Conservation (phyloP, 2,797 vertebrate species). For the Pterois miles region DNA sequence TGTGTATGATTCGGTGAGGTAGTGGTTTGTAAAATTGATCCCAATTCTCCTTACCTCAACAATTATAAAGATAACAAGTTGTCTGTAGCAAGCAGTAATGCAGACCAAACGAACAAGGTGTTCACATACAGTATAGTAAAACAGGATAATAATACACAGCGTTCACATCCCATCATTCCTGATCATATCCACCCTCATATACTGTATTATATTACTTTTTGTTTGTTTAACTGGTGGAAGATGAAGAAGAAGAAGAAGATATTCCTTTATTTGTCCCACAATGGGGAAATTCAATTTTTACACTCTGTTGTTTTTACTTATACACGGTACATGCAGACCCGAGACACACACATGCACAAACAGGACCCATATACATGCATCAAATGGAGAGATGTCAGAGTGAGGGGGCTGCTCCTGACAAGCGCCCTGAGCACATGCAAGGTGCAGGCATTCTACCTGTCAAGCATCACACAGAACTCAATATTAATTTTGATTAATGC, state of each 20-base stretch:
- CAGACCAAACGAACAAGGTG: background rate
- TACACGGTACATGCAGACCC: no score
- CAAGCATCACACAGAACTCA: background rate
- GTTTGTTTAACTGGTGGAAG: background rate
- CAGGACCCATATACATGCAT: no score
- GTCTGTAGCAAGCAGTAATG: background rate
- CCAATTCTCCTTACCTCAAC: background rate
- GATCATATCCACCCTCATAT: background rate
- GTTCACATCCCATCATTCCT: no score
- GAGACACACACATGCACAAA: no score
- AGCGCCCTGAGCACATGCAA: no score
- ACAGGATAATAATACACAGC: background rate
- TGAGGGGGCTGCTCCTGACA: no score
- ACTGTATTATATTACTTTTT: background rate
- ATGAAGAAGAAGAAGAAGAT: no score
- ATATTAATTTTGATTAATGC: background rate
- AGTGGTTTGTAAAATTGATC: background rate
- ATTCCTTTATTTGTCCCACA: no score
- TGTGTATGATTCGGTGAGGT: background rate
- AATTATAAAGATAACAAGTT: background rate
- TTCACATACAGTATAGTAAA: background rate
- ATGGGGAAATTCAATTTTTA: no score
- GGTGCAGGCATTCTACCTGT: background rate
- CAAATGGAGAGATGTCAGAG: no score
- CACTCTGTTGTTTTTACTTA: no score